Conservation (phyloP, 2,888 invertebrate genomes). For the Callinectes sapidus region DNA sequence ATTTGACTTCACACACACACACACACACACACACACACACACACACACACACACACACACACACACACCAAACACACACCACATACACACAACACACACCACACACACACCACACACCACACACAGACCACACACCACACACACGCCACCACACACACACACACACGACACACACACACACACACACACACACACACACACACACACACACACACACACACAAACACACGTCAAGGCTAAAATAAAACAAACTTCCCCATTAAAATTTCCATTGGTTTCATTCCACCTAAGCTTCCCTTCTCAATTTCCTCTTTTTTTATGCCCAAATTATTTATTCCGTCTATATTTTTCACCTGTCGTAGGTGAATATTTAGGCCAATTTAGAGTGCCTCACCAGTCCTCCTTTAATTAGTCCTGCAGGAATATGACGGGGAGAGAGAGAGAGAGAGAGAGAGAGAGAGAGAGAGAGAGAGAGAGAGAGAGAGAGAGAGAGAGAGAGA, state of each 20-base stretch:
- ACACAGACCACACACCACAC: background rate
- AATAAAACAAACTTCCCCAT: background rate
- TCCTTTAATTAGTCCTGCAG: background rate
- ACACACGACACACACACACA: background rate
- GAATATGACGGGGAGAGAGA: background rate
- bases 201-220: slow-evolving; percentile 1
- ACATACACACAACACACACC: background rate
- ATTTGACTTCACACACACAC: no score
- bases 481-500: background rate
- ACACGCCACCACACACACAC: background rate
- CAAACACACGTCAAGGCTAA: background rate
- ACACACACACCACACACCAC: background rate
- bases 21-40: background rate
- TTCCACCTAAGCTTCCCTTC: background rate
- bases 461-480: background rate
- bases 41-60: no score
- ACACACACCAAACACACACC: no score
- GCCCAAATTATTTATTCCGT: background rate
- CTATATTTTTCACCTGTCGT: slow-evolving; percentile 11
- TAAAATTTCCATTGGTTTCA: background rate
- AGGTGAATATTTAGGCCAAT: background rate
- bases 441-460: background rate
- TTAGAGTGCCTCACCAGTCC: background rate
- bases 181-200: background rate
- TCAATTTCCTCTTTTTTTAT: background rate